Evolutionary conservation across 2,888 invertebrate species (phyloP).

Genomic region (Acanthosepion esculentum): DNA sequence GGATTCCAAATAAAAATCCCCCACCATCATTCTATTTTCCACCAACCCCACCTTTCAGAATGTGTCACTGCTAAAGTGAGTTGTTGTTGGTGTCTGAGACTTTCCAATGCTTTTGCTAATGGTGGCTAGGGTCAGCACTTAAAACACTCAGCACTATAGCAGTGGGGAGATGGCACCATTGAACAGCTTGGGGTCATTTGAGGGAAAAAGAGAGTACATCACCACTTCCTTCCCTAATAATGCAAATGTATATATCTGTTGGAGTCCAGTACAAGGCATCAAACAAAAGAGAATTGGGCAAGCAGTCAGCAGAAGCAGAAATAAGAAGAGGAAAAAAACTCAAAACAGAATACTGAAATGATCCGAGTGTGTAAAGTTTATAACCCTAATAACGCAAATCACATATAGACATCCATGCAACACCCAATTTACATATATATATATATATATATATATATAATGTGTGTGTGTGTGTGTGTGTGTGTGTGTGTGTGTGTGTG

Average conservation of each 20-base stretch:
- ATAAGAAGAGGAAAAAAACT: neutral
- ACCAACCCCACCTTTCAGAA: neutral
- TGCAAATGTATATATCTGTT: conserved; percentile 8
- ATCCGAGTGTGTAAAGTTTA: neutral
- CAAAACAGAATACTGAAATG: neutral
- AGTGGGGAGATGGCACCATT: conserved; percentile 33
- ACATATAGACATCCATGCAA: neutral
- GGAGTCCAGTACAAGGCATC: conserved; percentile 8
- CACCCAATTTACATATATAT: neutral
- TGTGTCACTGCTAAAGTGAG: conserved; percentile 33
- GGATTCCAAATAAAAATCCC: conserved; percentile 15
- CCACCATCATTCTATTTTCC: neutral
- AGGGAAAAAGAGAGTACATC: conserved; percentile 22
- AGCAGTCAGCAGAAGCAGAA: neutral
- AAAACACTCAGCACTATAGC: conserved; percentile 1
- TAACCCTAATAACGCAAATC: neutral
- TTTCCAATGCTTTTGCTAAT: conserved; percentile 33
- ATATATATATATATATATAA: too few species aligned
- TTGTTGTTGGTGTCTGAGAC: conserved; percentile 33
- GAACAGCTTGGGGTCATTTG: conserved; percentile 13
- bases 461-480: too few species aligned
- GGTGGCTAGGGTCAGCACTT: conserved; percentile 14
- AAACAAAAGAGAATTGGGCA: neutral
- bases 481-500: too few species aligned
- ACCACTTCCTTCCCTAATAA: conserved; percentile 18